These are phyloP conservation scores for Acanthiza pusilla DNA, from an alignment of 2,797 vertebrate species.

Conservation along the genomic window DNA sequence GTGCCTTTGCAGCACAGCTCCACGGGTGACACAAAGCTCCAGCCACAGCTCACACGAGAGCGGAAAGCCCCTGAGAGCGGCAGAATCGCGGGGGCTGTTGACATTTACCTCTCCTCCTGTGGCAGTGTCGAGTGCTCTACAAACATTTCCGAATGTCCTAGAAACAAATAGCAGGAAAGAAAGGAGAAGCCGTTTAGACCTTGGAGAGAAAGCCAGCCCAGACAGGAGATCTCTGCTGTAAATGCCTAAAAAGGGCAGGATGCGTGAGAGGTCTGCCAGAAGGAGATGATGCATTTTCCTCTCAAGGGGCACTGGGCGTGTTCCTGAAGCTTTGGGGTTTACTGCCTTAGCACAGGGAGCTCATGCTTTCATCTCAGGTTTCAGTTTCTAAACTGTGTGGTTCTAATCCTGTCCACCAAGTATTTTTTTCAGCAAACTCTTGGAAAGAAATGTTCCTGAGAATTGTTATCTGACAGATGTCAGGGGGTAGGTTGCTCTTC, in stretches of 20 bases:
- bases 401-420: too few species aligned
- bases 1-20: background rate
- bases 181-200: background rate
- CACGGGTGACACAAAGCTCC: background rate
- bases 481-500: too few species aligned
- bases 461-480: too few species aligned
- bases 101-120: constrained; percentile 89
- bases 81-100: background rate
- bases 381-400: background rate
- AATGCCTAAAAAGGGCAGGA: too few species aligned
- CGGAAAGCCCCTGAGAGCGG: background rate
- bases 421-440: too few species aligned
- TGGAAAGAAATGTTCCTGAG: too few species aligned
- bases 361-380: background rate
- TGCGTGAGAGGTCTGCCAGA: background rate
- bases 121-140: background rate
- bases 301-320: background rate
- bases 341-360: background rate
- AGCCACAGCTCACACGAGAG: background rate
- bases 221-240: too few species aligned
- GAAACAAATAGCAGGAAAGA: too few species aligned
- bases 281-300: background rate
- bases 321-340: background rate
- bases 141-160: too few species aligned
- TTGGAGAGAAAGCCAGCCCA: too few species aligned